Evolutionary conservation across 2,888 invertebrate genomes (phyloP), one percentile per base, ranked within the genome.

Genomic region (Plagodis pulveraria): DNA sequence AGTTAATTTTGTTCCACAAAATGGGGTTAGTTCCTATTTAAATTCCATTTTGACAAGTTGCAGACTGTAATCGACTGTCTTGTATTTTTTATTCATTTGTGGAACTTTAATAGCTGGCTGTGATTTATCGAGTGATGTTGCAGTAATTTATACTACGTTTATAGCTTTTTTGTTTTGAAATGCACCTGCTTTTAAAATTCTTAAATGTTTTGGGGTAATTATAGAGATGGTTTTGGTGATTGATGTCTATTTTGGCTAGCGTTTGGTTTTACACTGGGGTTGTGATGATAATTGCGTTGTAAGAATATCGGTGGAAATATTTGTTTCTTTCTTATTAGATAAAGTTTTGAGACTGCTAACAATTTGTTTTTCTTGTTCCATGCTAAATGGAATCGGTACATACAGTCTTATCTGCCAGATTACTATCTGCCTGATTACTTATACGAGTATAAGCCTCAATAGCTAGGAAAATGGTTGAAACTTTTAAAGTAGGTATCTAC

Each of bases 11-110:
- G 76, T 77, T 62, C 57, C 35, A 55, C 58, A 63, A 43, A 65
- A 74, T 77, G 75, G 84, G 83, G 78, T 83, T 80, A 78, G 76
- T 78, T 81, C 71, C 72, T 85, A 86, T 90, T 89, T 87, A 89
- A 84, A 91, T 89, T 88, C 84, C 79, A 59, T 66, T 71, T 75
- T 81, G 79, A 84, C 81, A 80, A 74, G 72, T 71, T 67, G 65
- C 72, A 70, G 74, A 80, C 72, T 72, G 77, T 72, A 76, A 78
- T 80, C 63, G 71, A 51, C 63, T 65, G 63, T 65, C 62, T 65
- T 66, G 67, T 71, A 63, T 76, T 78, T 77, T 76, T 74, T 70
- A 65, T 62, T 61, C 64, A 40, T 60, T 53, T 60, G 53, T 49
- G 57, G 66, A 73, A 73, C 73, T 67, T 80, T 85, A 82, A 86